Evolutionary conservation across 2,797 vertebrate genomes (phyloP).

Genomic region (Lagorchestes hirsutus): DNA sequence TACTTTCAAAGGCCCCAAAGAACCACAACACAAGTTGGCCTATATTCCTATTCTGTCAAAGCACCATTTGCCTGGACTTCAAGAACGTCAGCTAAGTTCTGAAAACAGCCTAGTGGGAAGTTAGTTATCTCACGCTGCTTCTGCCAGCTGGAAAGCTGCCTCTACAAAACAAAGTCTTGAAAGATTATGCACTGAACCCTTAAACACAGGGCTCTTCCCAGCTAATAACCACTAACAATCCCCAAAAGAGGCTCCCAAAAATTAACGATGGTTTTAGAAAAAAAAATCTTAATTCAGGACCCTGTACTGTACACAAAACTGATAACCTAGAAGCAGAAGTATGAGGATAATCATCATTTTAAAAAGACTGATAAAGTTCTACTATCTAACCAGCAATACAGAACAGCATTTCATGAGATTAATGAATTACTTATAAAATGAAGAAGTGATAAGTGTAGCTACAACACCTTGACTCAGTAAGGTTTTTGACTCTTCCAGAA

Average conservation of each 20-base stretch:
- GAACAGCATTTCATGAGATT: conserved; percentile 4
- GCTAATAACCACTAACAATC: conserved; percentile 5
- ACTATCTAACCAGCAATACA: background rate
- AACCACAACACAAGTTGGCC: background rate
- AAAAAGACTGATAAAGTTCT: background rate
- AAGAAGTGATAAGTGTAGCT: background rate
- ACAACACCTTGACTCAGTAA: background rate
- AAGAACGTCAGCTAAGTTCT: conserved; percentile 1
- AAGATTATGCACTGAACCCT: conserved; percentile 11
- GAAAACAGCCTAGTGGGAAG: background rate
- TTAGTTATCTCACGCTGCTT: background rate
- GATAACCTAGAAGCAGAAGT: background rate
- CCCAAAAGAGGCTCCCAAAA: conserved; percentile 26
- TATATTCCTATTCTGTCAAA: conserved; percentile 3
- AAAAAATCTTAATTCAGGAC: conserved; percentile 11
- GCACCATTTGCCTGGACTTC: conserved; percentile 6
- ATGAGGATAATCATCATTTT: background rate
- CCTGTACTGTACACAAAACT: background rate
- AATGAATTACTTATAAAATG: background rate
- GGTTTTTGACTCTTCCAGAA: conserved; percentile 9
- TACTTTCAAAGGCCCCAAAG: conserved; percentile 29
- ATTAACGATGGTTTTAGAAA: conserved; percentile 9
- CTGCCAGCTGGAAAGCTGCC: conserved; percentile 20
- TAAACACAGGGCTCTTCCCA: conserved; percentile 19
- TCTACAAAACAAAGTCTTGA: conserved; percentile 26